Evolutionary conservation across 2,888 invertebrate genomes (phyloP).

Genomic region (Luperina nickerlii): DNA sequence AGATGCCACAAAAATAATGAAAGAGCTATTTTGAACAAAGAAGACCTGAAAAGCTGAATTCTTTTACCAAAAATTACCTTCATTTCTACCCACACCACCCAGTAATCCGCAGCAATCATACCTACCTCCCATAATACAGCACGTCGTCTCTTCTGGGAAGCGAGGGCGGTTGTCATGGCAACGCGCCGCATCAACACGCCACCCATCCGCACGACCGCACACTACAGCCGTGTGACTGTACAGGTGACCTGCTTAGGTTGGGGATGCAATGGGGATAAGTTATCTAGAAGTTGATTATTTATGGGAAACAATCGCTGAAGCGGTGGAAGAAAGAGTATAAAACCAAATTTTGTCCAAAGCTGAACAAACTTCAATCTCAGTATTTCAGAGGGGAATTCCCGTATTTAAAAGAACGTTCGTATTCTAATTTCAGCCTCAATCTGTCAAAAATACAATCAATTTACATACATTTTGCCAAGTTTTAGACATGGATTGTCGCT

Average conservation of each 20-base stretch:
- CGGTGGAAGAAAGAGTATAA: neutral
- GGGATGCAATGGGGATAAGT: slow-evolving; percentile 60
- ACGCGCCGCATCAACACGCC: slow-evolving; percentile 89
- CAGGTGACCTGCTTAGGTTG: slow-evolving; percentile 82
- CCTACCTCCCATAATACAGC: slow-evolving; percentile 35
- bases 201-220: slow-evolving; percentile 69
- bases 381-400: too few relatives aligned
- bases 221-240: slow-evolving; percentile 81
- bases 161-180: slow-evolving; percentile 82
- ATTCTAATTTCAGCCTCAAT: too few relatives aligned
- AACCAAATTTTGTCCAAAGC: neutral
- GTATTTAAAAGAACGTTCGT: too few relatives aligned
- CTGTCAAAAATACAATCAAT: too few relatives aligned
- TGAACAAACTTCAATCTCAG: neutral
- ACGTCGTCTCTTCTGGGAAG: slow-evolving; percentile 83
- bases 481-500: too few relatives aligned
- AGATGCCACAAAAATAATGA: too few relatives aligned
- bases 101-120: slow-evolving; percentile 49
- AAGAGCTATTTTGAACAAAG: neutral
- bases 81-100: slow-evolving; percentile 3
- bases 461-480: too few relatives aligned
- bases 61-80: neutral
- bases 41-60: neutral
- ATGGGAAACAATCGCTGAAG: neutral
- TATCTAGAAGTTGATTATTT: neutral